Evolutionary conservation across 2,888 invertebrate species (phyloP).

Genomic region (Julus scandinavius): DNA sequence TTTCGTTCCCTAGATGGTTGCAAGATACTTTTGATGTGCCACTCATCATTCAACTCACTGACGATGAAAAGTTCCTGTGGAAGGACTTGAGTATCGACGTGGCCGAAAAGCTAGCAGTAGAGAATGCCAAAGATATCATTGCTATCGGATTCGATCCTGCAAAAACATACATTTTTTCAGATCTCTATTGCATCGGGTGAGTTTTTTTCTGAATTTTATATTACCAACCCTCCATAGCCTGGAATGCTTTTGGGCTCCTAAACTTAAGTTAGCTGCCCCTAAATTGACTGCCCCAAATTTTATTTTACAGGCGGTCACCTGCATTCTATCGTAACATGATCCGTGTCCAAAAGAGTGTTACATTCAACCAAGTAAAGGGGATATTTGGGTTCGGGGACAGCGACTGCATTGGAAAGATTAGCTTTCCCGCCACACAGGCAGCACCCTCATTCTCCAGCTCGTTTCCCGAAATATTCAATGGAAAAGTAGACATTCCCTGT

Average conservation of each 20-base stretch:
- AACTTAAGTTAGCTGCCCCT: too few relatives aligned
- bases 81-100: slow-evolving; percentile 91
- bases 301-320: slow-evolving; percentile 77
- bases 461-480: slow-evolving; percentile 90
- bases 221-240: too few relatives aligned
- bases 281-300: too few relatives aligned
- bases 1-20: slow-evolving; percentile 78
- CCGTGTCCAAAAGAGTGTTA: slow-evolving; percentile 92
- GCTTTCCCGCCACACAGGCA: slow-evolving; percentile 96
- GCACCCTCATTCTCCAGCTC: slow-evolving; percentile 91
- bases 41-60: slow-evolving; percentile 94
- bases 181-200: slow-evolving; percentile 94
- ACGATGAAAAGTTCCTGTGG: slow-evolving; percentile 99
- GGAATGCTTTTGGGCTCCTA: too few relatives aligned
- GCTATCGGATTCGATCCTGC: slow-evolving; percentile 93
- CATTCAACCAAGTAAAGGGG: slow-evolving; percentile 96
- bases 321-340: slow-evolving; percentile 94
- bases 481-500: slow-evolving; percentile 79
- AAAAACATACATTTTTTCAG: slow-evolving; percentile 97
- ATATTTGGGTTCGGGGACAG: slow-evolving; percentile 98
- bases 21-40: slow-evolving; percentile 97
- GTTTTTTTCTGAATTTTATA: slow-evolving; percentile 61
- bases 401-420: slow-evolving; percentile 95
- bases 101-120: slow-evolving; percentile 81
- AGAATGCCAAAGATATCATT: slow-evolving; percentile 98